Evolutionary conservation across 1,140 invertebrate species (phyloP).

Genomic region (Caenorhabditis remanei): DNA sequence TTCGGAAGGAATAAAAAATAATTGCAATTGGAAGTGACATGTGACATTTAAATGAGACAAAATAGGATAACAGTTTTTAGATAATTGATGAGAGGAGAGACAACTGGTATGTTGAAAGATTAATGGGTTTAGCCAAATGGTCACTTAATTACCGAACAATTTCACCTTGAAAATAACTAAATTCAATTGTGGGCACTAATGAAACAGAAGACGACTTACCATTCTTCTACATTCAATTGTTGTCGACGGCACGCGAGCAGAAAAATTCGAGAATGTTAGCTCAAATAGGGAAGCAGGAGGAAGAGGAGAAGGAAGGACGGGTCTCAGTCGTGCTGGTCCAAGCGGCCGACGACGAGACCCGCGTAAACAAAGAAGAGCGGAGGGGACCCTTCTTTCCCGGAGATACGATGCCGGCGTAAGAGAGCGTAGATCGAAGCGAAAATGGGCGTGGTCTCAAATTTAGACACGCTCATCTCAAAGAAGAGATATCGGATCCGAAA

Average conservation of each 20-base stretch:
- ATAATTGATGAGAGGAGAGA: background rate
- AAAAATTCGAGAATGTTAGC: background rate
- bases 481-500: background rate
- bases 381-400: background rate
- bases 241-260: background rate
- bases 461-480: background rate
- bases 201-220: too few species aligned
- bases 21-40: background rate
- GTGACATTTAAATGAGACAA: background rate
- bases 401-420: conserved; percentile 1
- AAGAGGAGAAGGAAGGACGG: background rate
- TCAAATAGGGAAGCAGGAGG: background rate
- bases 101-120: background rate
- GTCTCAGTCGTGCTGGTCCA: conserved; percentile 32
- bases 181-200: too few species aligned
- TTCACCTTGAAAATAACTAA: too few species aligned
- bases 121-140: background rate
- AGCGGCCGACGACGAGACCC: background rate
- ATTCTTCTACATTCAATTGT: too few species aligned
- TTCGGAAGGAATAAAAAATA: too few species aligned
- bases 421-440: conserved; percentile 6
- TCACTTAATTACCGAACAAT: too few species aligned
- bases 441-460: background rate
- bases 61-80: background rate
- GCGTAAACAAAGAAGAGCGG: conserved; percentile 27